These are phyloP conservation scores for Leptosomus discolor DNA, from an alignment of 2,113 vertebrate species.

Conservation along the genomic window DNA sequence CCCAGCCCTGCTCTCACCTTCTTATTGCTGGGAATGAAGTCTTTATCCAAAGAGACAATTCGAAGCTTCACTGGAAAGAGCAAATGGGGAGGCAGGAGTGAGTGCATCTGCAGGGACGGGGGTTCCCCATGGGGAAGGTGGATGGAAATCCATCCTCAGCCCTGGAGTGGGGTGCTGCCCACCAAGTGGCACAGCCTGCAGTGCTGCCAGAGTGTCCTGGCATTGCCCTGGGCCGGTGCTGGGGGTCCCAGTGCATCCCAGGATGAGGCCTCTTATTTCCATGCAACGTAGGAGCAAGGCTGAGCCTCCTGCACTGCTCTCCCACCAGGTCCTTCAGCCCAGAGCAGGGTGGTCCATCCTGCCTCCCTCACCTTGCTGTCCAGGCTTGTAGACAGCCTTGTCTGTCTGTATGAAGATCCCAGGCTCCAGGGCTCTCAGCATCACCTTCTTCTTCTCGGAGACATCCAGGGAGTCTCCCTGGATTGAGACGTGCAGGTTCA, in stretches of 20 bases:
- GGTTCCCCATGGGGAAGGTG: not conserved
- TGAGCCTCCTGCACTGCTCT: not conserved
- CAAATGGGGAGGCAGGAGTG: accelerated
- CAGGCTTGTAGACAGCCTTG: conserved; percentile 42
- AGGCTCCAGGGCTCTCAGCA: not conserved
- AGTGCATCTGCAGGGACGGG: accelerated
- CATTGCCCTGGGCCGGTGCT: not conserved
- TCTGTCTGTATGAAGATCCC: conserved; percentile 39
- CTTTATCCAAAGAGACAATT: conserved; percentile 1
- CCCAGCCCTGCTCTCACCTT: conserved; percentile 11
- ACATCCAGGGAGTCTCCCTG: not conserved
- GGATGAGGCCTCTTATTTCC: not conserved
- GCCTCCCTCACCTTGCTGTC: conserved; percentile 16
- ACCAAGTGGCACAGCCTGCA: not conserved
- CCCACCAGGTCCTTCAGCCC: not conserved
- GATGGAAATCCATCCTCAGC: not conserved
- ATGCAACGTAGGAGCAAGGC: not conserved
- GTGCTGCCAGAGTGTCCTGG: accelerated
- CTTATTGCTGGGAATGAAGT: not conserved
- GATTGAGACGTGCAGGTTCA: not conserved
- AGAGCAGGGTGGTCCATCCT: not conserved
- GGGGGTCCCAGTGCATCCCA: not conserved
- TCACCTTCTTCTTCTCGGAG: not conserved
- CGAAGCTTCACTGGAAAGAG: conserved; percentile 31
- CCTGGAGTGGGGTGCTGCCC: not conserved